Evolutionary conservation across 1,140 invertebrate genomes (phyloP).

Genomic region (Eupristina koningsbergeri): DNA sequence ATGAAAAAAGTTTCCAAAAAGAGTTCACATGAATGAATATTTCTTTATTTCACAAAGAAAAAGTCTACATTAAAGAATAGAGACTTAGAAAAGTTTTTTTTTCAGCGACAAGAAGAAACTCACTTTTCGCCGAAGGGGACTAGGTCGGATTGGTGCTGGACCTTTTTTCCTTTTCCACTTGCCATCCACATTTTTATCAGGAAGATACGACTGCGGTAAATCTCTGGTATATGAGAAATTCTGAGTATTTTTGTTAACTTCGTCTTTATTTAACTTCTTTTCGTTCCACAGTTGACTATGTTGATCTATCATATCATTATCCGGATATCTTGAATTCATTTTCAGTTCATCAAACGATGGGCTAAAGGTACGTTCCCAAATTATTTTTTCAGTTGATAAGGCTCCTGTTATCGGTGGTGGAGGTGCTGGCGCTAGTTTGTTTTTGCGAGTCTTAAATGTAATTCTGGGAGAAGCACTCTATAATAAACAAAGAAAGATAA

Average conservation of each 20-base stretch:
- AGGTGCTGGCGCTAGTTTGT: conserved; percentile 75
- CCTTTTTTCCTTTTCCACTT: conserved; percentile 85
- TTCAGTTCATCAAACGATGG: background rate
- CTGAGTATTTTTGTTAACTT: conserved; percentile 76
- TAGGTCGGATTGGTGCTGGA: conserved; percentile 84
- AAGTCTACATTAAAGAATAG: background rate
- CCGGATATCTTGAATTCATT: background rate
- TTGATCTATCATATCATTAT: conserved; percentile 38
- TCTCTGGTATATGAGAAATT: conserved; percentile 60
- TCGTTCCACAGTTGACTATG: conserved; percentile 66
- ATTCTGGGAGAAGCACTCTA: conserved; percentile 66
- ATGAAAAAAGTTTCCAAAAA: background rate
- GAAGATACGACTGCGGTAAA: conserved; percentile 54
- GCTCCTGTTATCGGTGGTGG: conserved; percentile 59
- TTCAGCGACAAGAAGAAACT: conserved; percentile 53
- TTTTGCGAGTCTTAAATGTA: conserved; percentile 70
- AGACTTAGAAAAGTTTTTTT: conserved; percentile 41
- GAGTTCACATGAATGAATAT: background rate
- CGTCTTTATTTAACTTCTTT: conserved; percentile 76
- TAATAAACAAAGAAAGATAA: conserved; percentile 23
- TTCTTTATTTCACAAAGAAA: background rate
- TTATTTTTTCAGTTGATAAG: background rate
- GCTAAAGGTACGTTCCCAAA: background rate
- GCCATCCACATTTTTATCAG: conserved; percentile 77
- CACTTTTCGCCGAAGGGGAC: conserved; percentile 78